Conservation (phyloP, 2,113 vertebrate species). For the Reinhardtius hippoglossoides region DNA sequence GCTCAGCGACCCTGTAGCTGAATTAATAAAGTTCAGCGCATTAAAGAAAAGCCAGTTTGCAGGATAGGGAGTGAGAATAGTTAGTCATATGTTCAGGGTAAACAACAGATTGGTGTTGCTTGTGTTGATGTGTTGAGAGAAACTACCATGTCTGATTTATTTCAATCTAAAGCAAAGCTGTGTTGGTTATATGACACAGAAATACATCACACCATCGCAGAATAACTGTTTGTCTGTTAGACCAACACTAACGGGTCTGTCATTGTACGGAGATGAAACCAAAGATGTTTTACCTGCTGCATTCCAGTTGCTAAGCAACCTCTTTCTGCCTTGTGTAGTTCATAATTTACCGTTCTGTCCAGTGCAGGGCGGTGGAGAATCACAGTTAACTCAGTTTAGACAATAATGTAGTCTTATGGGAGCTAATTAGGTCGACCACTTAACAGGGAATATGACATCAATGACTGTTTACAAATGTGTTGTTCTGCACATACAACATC, state of each 20-base stretch:
- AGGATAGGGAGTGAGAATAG: too few species aligned
- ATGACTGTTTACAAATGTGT: too few species aligned
- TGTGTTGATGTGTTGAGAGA: too few species aligned
- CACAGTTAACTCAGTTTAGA: background rate
- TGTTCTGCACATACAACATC: background rate
- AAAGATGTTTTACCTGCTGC: conserved; percentile 59
- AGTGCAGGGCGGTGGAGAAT: background rate
- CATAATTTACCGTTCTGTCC: background rate
- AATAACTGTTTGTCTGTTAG: background rate
- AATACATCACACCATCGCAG: background rate
- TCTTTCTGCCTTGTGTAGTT: conserved; percentile 19
- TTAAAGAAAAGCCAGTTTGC: too few species aligned
- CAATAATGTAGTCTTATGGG: background rate
- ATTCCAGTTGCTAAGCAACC: conserved; percentile 64
- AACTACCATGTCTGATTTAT: too few species aligned
- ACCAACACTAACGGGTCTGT: conserved; percentile 10
- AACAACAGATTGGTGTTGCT: too few species aligned
- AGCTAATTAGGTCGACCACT: background rate
- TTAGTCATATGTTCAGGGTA: too few species aligned
- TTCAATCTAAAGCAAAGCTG: too few species aligned
- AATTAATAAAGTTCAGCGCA: too few species aligned
- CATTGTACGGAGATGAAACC: conserved; percentile 24
- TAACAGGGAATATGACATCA: background rate
- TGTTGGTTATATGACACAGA: too few species aligned
- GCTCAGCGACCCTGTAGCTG: too few species aligned